Conservation (phyloP, 2,797 vertebrate genomes). For the Diglossa cyanea region DNA sequence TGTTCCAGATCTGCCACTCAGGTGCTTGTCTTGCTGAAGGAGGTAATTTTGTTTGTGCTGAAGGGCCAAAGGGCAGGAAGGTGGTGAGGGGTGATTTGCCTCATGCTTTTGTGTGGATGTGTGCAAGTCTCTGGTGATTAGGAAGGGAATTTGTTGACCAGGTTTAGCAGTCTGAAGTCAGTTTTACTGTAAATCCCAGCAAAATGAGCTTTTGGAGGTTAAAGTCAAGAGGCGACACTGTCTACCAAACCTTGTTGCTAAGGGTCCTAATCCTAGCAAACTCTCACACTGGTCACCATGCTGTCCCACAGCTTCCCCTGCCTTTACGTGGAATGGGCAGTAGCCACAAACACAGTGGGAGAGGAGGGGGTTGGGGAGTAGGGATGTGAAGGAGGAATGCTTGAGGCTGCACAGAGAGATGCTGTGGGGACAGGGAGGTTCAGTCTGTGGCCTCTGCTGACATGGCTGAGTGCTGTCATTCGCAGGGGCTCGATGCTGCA, state of each 20-base stretch:
- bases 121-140: not conserved
- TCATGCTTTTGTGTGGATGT: not conserved
- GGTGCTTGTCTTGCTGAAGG: not conserved
- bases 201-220: not conserved
- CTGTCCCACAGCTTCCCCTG: not conserved
- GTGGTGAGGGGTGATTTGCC: not conserved
- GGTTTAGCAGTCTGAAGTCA: not conserved
- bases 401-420: not conserved
- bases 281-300: not conserved
- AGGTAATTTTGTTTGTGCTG: not conserved
- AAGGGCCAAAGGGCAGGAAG: not conserved
- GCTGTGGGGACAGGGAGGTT: not conserved
- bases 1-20: not conserved
- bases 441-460: not conserved
- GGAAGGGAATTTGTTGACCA: not conserved
- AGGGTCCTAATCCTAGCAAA: not conserved
- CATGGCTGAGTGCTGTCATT: not conserved
- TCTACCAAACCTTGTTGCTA: not conserved
- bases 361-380: not conserved
- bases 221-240: not conserved
- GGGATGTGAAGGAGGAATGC: not conserved
- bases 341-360: not conserved
- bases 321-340: fast-evolving
- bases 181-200: not conserved
- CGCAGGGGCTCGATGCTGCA: not conserved